Conservation (phyloP, 2,797 vertebrate species). For the Lepus oiostolus region DNA sequence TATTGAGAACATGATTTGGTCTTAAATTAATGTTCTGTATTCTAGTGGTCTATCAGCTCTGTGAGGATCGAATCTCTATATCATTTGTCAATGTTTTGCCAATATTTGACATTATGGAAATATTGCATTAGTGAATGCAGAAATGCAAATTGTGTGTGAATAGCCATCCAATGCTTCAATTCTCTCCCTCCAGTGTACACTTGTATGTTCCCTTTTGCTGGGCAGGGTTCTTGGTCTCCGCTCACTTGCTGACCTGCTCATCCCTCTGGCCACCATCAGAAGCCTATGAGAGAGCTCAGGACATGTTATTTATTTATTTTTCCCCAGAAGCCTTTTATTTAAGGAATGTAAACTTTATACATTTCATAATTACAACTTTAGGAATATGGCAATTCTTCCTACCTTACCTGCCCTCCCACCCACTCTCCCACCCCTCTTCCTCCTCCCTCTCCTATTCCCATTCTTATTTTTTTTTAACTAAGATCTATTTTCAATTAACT, state of each 20-base stretch:
- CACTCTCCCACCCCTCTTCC: too few relatives aligned
- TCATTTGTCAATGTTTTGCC: not conserved
- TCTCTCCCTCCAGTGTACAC: not conserved
- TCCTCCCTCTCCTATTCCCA: too few relatives aligned
- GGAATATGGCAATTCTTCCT: too few relatives aligned
- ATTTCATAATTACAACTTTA: too few relatives aligned
- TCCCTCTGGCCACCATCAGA: not conserved
- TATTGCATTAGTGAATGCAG: not conserved
- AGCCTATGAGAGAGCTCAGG: too few relatives aligned
- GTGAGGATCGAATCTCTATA: not conserved
- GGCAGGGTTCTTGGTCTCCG: not conserved
- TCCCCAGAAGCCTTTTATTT: too few relatives aligned
- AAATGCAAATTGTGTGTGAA: not conserved
- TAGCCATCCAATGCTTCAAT: not conserved
- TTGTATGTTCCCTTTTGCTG: not conserved
- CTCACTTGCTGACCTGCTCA: not conserved
- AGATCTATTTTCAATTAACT: too few relatives aligned
- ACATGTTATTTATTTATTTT: too few relatives aligned
- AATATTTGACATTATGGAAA: not conserved
- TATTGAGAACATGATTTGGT: not conserved
- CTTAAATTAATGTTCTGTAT: not conserved
- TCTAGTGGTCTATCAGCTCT: not conserved
- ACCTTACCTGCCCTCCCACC: too few relatives aligned
- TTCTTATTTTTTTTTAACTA: too few relatives aligned
- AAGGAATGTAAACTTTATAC: too few relatives aligned